These are phyloP conservation scores for Percopsis transmontana DNA, from an alignment of 2,113 vertebrate species.

Conservation along the genomic window DNA sequence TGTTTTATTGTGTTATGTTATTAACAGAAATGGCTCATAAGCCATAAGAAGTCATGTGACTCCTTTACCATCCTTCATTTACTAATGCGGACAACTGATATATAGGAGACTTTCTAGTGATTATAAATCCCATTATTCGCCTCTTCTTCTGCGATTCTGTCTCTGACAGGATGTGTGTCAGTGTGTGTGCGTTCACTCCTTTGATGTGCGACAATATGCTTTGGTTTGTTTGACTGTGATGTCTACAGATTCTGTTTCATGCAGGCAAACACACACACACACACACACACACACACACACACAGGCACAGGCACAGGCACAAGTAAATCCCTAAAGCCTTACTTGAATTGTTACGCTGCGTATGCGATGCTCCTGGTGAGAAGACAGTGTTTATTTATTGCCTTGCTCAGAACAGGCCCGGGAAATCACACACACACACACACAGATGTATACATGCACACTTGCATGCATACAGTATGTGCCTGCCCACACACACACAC, in stretches of 20 bases:
- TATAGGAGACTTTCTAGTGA: too few species aligned
- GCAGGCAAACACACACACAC: not conserved
- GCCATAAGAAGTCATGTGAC: too few species aligned
- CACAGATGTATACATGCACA: too few species aligned
- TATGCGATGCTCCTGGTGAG: not conserved
- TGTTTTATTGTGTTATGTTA: too few species aligned
- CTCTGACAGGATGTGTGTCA: not conserved
- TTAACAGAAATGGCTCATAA: too few species aligned
- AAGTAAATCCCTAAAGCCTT: not conserved
- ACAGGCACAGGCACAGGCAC: not conserved
- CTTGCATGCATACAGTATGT: too few species aligned
- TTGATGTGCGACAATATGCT: not conserved
- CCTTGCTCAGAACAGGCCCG: not conserved
- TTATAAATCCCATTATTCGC: too few species aligned
- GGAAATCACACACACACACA: not conserved
- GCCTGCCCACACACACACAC: not conserved
- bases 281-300: not conserved
- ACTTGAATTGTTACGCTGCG: not conserved
- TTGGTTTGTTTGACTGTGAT: not conserved
- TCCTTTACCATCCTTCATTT: too few species aligned
- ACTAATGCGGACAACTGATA: too few species aligned
- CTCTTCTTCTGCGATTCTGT: not conserved
- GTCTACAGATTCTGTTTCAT: not conserved
- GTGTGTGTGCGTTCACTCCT: too few species aligned
- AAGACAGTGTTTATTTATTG: not conserved